Conservation (phyloP, 2,888 invertebrate genomes). For the Oxystoma pomonae region DNA sequence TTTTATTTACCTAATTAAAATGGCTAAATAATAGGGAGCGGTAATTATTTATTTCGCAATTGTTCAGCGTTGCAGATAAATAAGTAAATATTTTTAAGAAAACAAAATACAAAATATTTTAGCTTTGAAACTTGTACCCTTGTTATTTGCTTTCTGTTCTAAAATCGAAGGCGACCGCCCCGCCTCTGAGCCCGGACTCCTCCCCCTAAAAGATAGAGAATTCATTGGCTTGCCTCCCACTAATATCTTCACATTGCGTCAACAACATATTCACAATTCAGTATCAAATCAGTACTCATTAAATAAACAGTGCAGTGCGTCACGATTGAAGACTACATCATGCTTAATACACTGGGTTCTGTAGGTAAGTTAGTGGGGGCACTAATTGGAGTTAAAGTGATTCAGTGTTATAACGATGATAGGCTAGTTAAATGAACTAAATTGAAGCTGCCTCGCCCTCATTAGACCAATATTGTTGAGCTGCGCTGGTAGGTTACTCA, state of each 20-base stretch:
- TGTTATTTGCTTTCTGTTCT: neutral
- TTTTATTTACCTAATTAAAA: too few species aligned
- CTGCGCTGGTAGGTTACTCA: conserved; percentile 48
- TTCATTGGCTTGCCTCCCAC: conserved; percentile 44
- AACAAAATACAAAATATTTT: neutral
- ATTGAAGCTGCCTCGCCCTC: conserved; percentile 50
- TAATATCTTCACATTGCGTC: conserved; percentile 38
- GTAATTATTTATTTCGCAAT: too few species aligned
- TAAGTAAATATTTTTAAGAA: neutral
- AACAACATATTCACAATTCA: conserved; percentile 50
- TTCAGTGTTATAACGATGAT: conserved; percentile 47
- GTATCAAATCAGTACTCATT: conserved; percentile 52
- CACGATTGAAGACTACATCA: conserved; percentile 31
- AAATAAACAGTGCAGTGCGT: conserved; percentile 51
- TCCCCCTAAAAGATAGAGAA: conserved; percentile 38
- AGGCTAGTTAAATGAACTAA: conserved; percentile 50
- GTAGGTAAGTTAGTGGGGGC: conserved; percentile 47
- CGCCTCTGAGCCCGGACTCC: conserved; percentile 32
- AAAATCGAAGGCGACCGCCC: conserved; percentile 31
- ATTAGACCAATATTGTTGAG: conserved; percentile 47
- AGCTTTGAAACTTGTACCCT: neutral
- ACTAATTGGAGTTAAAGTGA: conserved; percentile 49
- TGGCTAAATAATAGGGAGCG: too few species aligned
- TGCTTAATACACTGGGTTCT: conserved; percentile 49
- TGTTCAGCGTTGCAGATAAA: too few species aligned